These are phyloP conservation scores for Drosophila kepulauana DNA, from an alignment of 1,140 invertebrate genomes.

Conservation along the genomic window DNA sequence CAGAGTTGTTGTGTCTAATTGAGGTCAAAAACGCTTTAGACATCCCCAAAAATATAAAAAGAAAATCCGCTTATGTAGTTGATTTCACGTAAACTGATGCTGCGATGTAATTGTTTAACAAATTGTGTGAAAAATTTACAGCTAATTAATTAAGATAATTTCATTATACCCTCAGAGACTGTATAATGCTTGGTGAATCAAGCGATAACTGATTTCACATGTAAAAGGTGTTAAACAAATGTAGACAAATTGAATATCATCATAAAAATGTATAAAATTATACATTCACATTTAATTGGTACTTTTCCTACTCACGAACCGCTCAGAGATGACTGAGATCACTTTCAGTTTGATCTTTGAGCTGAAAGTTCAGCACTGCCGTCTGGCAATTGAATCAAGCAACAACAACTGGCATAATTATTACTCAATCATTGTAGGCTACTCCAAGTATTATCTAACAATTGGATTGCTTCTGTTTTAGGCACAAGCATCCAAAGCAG, in stretches of 20 bases:
- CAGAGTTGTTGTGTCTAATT: conserved; percentile 61
- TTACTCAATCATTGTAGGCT: conserved; percentile 59
- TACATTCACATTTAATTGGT: neutral
- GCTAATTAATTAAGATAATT: conserved; percentile 44
- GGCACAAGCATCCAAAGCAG: conserved; percentile 34
- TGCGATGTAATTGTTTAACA: conserved; percentile 46
- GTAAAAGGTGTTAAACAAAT: conserved; percentile 3
- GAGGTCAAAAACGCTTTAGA: conserved; percentile 72
- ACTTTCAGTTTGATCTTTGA: conserved; percentile 7
- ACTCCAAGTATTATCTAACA: conserved; percentile 47
- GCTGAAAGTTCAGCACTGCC: conserved; percentile 36
- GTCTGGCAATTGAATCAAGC: conserved; percentile 16
- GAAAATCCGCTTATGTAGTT: conserved; percentile 20
- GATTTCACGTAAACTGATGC: conserved; percentile 30
- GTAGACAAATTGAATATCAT: neutral
- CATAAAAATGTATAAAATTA: conserved; percentile 1
- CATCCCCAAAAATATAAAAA: conserved; percentile 59
- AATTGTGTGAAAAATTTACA: conserved; percentile 41
- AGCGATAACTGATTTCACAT: conserved; percentile 1
- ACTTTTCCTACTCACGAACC: conserved; percentile 5
- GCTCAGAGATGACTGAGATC: neutral
- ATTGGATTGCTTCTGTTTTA: conserved; percentile 70
- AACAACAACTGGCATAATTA: conserved; percentile 59
- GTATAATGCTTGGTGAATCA: neutral
- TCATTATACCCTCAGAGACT: conserved; percentile 1